These are phyloP conservation scores for Latrodectus hesperus DNA, from an alignment of 2,888 invertebrate species.

Conservation along the genomic window DNA sequence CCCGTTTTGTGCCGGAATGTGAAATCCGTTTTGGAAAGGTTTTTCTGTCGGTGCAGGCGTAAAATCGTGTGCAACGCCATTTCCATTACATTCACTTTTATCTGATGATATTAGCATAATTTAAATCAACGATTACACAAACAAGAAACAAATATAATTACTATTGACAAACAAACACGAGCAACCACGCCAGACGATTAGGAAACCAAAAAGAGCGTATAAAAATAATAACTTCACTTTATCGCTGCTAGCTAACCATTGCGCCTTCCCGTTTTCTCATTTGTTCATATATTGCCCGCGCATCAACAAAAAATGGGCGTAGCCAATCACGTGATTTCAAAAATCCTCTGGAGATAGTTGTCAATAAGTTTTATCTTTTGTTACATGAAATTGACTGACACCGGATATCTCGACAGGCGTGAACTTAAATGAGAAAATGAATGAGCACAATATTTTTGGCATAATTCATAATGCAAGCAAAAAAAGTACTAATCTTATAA, in stretches of 20 bases:
- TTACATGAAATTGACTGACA: too few species aligned
- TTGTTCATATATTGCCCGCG: slow-evolving; percentile 33
- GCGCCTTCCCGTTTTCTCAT: slow-evolving; percentile 8
- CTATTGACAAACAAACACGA: slow-evolving; percentile 10
- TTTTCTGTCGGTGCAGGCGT: slow-evolving; percentile 11
- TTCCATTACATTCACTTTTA: slow-evolving; percentile 30
- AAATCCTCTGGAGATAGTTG: too few species aligned
- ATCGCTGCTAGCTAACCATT: neutral
- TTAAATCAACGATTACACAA: slow-evolving; percentile 14
- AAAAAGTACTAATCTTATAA: too few species aligned
- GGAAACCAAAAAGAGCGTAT: slow-evolving; percentile 9
- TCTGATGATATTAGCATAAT: slow-evolving; percentile 54
- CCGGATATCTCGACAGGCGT: too few species aligned
- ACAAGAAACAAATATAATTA: slow-evolving; percentile 21
- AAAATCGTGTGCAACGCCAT: slow-evolving; percentile 24
- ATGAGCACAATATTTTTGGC: too few species aligned
- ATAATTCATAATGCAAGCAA: too few species aligned
- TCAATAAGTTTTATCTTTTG: too few species aligned
- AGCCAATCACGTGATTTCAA: slow-evolving; percentile 34
- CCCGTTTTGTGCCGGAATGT: slow-evolving; percentile 32
- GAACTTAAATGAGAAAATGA: too few species aligned
- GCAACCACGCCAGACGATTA: slow-evolving; percentile 51
- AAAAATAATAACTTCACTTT: slow-evolving; percentile 25
- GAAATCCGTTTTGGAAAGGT: slow-evolving; percentile 31
- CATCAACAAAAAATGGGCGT: slow-evolving; percentile 42